Evolutionary conservation across 2,888 invertebrate species (phyloP).

Genomic region (Drosophila picticornis): DNA sequence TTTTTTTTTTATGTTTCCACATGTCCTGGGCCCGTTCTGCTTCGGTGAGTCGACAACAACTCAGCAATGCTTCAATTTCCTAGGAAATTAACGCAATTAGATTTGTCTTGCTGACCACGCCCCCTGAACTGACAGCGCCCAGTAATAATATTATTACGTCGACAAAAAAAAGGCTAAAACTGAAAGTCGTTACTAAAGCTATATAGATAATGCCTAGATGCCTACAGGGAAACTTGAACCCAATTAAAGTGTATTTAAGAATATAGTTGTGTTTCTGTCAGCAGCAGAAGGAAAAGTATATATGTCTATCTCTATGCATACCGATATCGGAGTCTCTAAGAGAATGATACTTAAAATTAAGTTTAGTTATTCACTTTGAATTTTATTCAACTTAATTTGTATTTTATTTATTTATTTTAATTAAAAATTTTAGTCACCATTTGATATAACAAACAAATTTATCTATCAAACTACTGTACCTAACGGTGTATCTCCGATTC

Average conservation of each 20-base stretch:
- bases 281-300: too few species aligned
- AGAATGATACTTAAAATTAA: neutral
- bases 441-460: neutral
- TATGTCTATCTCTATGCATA: too few species aligned
- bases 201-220: neutral
- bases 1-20: constrained; percentile 56
- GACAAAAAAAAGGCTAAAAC: neutral
- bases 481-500: neutral
- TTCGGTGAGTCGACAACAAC: constrained; percentile 22
- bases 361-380: neutral
- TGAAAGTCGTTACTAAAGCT: neutral
- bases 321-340: neutral
- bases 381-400: neutral
- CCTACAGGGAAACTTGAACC: neutral
- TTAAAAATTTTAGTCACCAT: neutral
- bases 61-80: constrained; percentile 64
- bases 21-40: constrained; percentile 51
- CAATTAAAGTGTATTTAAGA: neutral
- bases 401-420: neutral
- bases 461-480: neutral
- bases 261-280: neutral
- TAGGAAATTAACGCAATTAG: constrained; percentile 78
- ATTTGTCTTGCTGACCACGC: constrained; percentile 40
- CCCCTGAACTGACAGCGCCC: neutral
- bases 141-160: constrained; percentile 39